These are phyloP conservation scores for Cheumatopsyche charites DNA, from an alignment of 1,140 invertebrate genomes.

Conservation along the genomic window DNA sequence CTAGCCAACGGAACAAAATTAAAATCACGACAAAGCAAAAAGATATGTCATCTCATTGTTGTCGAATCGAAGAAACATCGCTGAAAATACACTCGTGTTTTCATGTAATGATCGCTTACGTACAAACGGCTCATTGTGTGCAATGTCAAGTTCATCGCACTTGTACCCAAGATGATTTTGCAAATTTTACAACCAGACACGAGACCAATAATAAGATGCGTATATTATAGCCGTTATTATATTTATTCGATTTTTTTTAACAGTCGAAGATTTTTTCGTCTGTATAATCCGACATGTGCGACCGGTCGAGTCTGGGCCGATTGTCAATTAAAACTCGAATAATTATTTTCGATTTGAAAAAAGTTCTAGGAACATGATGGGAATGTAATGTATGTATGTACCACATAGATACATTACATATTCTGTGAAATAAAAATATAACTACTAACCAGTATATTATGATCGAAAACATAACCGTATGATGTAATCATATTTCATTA, in stretches of 20 bases:
- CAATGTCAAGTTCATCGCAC: conserved; percentile 13
- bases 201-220: conserved; percentile 1
- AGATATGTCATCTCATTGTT: conserved; percentile 6
- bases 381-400: no score
- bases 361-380: no score
- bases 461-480: no score
- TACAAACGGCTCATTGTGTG: conserved; percentile 1
- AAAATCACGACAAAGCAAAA: no score
- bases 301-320: not conserved
- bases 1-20: conserved; percentile 1
- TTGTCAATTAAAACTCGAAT: conserved; percentile 1
- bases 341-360: no score
- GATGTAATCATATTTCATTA: no score
- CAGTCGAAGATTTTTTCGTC: not conserved
- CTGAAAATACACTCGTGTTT: not conserved
- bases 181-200: conserved; percentile 3
- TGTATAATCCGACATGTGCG: not conserved
- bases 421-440: no score
- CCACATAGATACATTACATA: no score
- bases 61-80: not conserved
- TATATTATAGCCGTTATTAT: no score
- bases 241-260: no score
- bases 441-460: no score
- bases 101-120: not conserved
- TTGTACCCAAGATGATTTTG: conserved; percentile 10